phyloP scores from a whole-genome alignment of 2,113 vertebrate genomes.

The Gadus chalcogrammus region DNA sequence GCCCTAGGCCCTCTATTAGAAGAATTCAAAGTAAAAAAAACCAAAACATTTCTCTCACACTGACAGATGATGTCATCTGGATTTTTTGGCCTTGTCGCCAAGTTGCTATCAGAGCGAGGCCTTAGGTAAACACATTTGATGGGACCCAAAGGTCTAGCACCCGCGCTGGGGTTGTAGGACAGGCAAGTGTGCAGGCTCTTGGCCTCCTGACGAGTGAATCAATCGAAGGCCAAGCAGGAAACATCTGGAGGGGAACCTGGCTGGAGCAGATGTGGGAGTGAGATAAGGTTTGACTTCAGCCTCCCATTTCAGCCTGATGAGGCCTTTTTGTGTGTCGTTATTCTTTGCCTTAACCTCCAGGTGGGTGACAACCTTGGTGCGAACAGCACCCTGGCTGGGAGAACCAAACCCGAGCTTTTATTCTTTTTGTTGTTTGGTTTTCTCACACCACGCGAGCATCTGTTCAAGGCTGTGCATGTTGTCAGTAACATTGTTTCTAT shows the following conservation, averaged over 20 bases:
- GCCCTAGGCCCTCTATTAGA: neutral
- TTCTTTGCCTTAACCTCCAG: conserved; percentile 62
- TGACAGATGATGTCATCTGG: conserved; percentile 63
- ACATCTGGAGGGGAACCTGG: conserved; percentile 80
- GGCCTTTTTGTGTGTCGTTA: conserved; percentile 35
- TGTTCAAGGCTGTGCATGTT: conserved; percentile 64
- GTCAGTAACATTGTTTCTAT: conserved; percentile 67
- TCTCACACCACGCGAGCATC: conserved; percentile 59
- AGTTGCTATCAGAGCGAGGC: conserved; percentile 58
- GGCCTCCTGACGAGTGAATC: conserved; percentile 41
- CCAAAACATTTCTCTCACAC: conserved; percentile 54
- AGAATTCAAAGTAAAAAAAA: neutral
- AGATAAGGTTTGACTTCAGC: conserved; percentile 71
- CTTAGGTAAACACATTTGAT: conserved; percentile 66
- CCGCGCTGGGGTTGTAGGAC: conserved; percentile 43
- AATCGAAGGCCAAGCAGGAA: conserved; percentile 80
- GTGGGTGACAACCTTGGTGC: conserved; percentile 69
- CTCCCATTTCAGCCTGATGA: conserved; percentile 55
- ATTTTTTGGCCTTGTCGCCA: conserved; percentile 65
- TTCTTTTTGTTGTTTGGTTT: conserved; percentile 33
- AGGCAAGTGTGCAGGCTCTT: conserved; percentile 55
- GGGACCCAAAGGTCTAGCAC: conserved; percentile 56
- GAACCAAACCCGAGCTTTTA: conserved; percentile 58
- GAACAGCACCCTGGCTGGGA: conserved; percentile 41
- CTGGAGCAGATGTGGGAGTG: conserved; percentile 75